Evolutionary conservation across 2,888 invertebrate species (phyloP).

Genomic region (Adelphocoris suturalis): DNA sequence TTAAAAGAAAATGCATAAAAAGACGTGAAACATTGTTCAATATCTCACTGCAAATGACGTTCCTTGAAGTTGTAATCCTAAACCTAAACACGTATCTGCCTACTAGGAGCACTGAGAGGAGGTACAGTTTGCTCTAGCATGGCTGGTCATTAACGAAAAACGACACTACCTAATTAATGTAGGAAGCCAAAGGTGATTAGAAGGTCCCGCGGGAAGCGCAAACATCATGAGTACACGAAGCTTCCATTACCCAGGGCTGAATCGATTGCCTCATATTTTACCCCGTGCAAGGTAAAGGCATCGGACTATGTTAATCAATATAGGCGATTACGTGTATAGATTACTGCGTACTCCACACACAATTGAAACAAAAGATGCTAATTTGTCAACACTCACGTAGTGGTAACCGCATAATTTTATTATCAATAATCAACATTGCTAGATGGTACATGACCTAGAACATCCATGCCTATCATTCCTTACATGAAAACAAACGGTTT

Average conservation of each 20-base stretch:
- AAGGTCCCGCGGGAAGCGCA: conserved; percentile 62
- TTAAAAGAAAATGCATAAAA: too few relatives aligned
- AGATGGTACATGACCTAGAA: too few relatives aligned
- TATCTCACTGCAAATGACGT: too few relatives aligned
- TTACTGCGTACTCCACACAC: too few relatives aligned
- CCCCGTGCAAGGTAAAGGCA: background rate
- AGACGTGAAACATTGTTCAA: too few relatives aligned
- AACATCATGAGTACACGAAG: conserved; percentile 57
- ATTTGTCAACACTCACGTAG: too few relatives aligned
- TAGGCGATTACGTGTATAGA: too few relatives aligned
- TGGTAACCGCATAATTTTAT: too few relatives aligned
- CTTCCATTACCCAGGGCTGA: conserved; percentile 41
- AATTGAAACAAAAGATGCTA: too few relatives aligned
- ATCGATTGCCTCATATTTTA: conserved; percentile 54
- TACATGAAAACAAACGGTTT: too few relatives aligned
- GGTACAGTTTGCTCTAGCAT: conserved; percentile 16
- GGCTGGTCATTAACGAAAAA: conserved; percentile 59
- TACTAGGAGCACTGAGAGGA: background rate
- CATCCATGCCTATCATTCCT: too few relatives aligned
- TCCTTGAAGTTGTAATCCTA: conserved; percentile 7
- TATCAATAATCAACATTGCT: too few relatives aligned
- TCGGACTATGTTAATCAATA: background rate
- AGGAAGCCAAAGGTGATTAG: conserved; percentile 64
- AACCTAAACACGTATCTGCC: background rate
- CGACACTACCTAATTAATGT: conserved; percentile 61